Evolutionary conservation across 2,113 vertebrate species (phyloP), one percentile per base, ranked within the genome.

Genomic region (Rhabdornis inornatus): DNA sequence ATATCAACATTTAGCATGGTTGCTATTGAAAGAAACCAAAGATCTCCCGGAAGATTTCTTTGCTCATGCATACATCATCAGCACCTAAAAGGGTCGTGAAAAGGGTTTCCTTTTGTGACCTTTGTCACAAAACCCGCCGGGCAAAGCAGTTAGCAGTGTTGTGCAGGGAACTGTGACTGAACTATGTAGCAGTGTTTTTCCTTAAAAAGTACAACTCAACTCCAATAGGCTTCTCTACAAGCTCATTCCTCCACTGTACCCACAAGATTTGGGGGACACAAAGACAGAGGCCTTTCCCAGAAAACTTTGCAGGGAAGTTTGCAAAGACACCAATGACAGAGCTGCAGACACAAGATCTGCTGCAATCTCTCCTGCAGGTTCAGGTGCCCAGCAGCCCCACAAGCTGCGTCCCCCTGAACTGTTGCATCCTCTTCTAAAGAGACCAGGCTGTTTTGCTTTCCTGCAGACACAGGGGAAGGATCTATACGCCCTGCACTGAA

Each of bases 381-480:
- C 45, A 44, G 15, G 28, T n/a, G 30, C 28, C 45, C 60, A 61
- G 33, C 25, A 92, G 50, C 56, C 63, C 42, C 10, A 2, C 30
- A 77, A 47, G 20, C 47, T 60, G 33, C 18, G 8, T 53, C 21
- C 6, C 59, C 25, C 59, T 45, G 33, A 83, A 59, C 11, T 30
- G 40, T 20, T 28, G 21, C 0, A 2, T 55, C 33, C 40, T 30
- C 66, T 89, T 76, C 49, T 61, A 60, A 85, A 81, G 53, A 90
- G 28, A 66, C 55, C 18, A 9, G 76, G n/a, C 72, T n/a, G 27
- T 52, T 95, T 39, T 75, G 59, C 40, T 77, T 64, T n/a, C 25
- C 30, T 27, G 18, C 69, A 90, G 87, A 52, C 20, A 63, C 23
- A 77, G 50, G 82, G 76, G 63, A 85, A 90, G 64, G 52, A 95